Evolutionary conservation across 2,113 vertebrate genomes (phyloP), one percentile per base, ranked within the genome.

Genomic region (Aspiorhynchus laticeps): DNA sequence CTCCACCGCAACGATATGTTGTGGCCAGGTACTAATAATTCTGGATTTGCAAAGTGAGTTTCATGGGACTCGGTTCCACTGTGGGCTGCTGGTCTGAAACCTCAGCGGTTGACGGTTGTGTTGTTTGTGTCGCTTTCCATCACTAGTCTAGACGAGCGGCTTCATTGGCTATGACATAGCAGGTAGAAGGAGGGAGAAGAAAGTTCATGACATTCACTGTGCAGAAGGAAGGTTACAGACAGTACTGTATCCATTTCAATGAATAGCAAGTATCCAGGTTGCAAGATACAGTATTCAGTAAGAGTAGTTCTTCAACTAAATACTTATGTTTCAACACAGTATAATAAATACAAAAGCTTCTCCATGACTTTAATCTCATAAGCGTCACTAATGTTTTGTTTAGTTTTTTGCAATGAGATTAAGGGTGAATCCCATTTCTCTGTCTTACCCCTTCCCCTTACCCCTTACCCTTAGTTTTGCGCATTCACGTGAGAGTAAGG

Each of bases 21-120:
- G 94, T 95, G 96, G 95, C 91, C 93, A 96, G 94, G 95, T 96
- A 96, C 91, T 93, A 96, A 93, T 93, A 95, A 92, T 91, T 96
- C 89, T 92, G 91, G 89, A 91, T 94, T 93, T 93, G 94, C 89
- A 92, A 94, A 94, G 91, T 91, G 91, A 86, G 90, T 85, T 89
- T 90, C 88, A 90, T 91, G 88, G 91, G 87, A 28, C 80, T 85
- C 88, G 91, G 93, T 92, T 91, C 87, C 89, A 89, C 83, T 92
- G 91, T 91, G 92, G 92, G 89, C 90, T 90, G 67, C 31, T 88
- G 90, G 89, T 85, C 91, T 91, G 90, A 94, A 92, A 94, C 93
- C 92, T 90, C 91, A 93, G 92, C 28, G n/a, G 90, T 88, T 89
- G 91, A 87, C 17, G 87, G 90, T 90, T 69, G 74, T 84, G 85